phyloP scores from a whole-genome alignment of 1,140 invertebrate species.

The Drosophila yakuba region DNA sequence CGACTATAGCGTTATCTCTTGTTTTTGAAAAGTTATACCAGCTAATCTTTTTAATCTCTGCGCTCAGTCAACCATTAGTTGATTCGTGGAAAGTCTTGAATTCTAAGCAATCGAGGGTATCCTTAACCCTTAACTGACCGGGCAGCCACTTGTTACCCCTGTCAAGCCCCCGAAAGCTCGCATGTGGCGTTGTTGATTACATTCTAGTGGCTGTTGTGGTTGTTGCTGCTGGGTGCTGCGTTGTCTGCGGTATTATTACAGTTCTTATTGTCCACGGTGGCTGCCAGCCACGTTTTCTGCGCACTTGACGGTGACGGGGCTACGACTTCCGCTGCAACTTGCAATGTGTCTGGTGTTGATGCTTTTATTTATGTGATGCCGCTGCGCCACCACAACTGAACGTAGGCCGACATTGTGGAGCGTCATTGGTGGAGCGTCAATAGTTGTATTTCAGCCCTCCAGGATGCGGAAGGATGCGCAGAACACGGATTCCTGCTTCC shows the following conservation, averaged over 20 bases:
- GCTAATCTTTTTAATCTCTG: no score
- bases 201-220: conserved; percentile 52
- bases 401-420: conserved; percentile 44
- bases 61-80: no score
- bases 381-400: conserved; percentile 54
- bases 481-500: conserved; percentile 64
- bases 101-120: conserved; percentile 12
- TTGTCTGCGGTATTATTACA: conserved; percentile 79
- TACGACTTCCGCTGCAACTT: conserved; percentile 79
- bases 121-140: conserved; percentile 68
- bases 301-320: conserved; percentile 69
- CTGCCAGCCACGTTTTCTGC: conserved; percentile 54
- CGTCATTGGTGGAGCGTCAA: conserved; percentile 70
- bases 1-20: no score
- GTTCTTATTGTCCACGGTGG: conserved; percentile 68
- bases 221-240: conserved; percentile 56
- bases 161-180: conserved; percentile 4
- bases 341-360: conserved; percentile 77
- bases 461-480: conserved; percentile 56
- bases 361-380: conserved; percentile 68
- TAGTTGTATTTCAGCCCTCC: conserved; percentile 67
- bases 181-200: conserved; percentile 79
- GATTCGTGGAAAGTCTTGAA: no score
- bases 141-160: conserved; percentile 49
- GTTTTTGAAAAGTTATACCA: no score